These are phyloP conservation scores for Diplogasteroides magnus DNA, from an alignment of 1,140 invertebrate species.

Conservation along the genomic window DNA sequence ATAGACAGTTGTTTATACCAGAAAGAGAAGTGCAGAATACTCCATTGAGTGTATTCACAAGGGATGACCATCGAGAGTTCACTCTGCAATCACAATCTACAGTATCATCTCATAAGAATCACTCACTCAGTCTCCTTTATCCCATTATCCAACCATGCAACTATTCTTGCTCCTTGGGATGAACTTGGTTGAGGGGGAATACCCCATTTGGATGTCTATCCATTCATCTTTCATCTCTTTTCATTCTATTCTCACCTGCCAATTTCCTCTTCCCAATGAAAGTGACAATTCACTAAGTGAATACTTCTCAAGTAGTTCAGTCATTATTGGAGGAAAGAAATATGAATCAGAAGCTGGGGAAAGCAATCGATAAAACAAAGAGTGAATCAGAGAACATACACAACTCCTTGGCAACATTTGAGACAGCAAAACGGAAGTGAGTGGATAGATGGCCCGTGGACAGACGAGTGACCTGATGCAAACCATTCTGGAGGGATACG, in stretches of 20 bases:
- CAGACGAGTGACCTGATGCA: too few relatives aligned
- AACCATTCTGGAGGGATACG: too few relatives aligned
- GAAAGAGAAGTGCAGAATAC: slow-evolving; percentile 91
- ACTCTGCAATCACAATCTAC: slow-evolving; percentile 60
- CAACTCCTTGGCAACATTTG: background rate
- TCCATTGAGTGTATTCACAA: slow-evolving; percentile 82
- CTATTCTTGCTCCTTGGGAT: slow-evolving; percentile 83
- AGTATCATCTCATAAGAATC: too few relatives aligned
- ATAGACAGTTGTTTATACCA: too few relatives aligned
- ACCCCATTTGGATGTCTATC: slow-evolving; percentile 70
- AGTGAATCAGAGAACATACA: slow-evolving; percentile 1
- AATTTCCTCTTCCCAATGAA: slow-evolving; percentile 81
- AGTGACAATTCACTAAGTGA: slow-evolving; percentile 83
- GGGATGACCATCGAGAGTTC: slow-evolving; percentile 75
- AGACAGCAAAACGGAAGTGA: slow-evolving; percentile 5
- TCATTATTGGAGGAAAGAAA: slow-evolving; percentile 80
- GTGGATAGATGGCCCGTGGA: background rate
- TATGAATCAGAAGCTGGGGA: slow-evolving; percentile 60
- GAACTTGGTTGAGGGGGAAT: slow-evolving; percentile 76
- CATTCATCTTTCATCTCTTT: background rate
- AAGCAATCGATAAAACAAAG: background rate
- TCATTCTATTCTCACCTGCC: slow-evolving; percentile 66
- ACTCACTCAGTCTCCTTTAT: slow-evolving; percentile 41
- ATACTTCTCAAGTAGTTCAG: slow-evolving; percentile 79
- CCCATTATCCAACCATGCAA: slow-evolving; percentile 75